phyloP scores from a whole-genome alignment of 2,797 vertebrate genomes.

The Carduelis carduelis region DNA sequence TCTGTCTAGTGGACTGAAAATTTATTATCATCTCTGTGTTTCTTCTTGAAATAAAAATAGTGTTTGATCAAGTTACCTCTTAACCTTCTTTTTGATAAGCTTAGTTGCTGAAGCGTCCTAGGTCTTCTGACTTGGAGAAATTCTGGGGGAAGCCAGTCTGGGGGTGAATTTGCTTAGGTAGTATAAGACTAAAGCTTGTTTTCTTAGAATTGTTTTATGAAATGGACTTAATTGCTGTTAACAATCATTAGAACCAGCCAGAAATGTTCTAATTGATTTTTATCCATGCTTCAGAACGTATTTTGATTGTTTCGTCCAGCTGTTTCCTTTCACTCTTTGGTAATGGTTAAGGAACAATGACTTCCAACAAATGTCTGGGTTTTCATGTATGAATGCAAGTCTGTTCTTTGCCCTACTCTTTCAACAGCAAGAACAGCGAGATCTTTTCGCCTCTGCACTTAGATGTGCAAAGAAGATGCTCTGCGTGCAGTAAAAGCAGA shows the following conservation, averaged over 20 bases:
- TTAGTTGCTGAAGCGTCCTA: background rate
- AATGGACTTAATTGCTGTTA: conserved; percentile 6
- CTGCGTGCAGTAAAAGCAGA: conserved; percentile 54
- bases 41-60: background rate
- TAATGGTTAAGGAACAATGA: conserved; percentile 31
- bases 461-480: conserved; percentile 62
- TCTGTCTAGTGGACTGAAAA: background rate
- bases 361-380: conserved; percentile 45
- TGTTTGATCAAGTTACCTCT: conserved; percentile 3
- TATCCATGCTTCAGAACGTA: background rate
- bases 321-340: conserved; percentile 50
- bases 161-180: background rate
- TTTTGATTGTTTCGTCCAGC: background rate
- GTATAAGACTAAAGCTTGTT: background rate
- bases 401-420: conserved; percentile 32
- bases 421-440: background rate
- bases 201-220: conserved; percentile 3
- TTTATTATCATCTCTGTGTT: background rate
- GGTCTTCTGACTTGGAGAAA: background rate
- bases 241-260: background rate
- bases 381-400: conserved; percentile 48
- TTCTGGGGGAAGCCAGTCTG: background rate
- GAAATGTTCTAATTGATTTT: background rate
- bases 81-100: conserved; percentile 4
- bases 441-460: conserved; percentile 61